Evolutionary conservation across 1,140 invertebrate species (phyloP).

Genomic region (Brachystomella parvula): DNA sequence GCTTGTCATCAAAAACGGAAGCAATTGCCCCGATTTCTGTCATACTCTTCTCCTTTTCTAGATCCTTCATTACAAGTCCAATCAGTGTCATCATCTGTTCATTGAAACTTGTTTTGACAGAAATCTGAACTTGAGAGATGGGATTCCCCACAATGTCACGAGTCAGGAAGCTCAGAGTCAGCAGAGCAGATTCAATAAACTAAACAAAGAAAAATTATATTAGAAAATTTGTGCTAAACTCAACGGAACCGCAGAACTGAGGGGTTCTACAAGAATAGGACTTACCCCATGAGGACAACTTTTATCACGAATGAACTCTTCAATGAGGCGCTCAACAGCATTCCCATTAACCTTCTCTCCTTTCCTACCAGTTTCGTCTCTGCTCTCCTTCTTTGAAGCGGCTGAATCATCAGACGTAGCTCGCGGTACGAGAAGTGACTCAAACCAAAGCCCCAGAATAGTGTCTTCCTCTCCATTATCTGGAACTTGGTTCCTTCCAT

Average conservation of each 20-base stretch:
- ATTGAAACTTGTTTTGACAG: slow-evolving; percentile 26
- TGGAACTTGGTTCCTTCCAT: neutral
- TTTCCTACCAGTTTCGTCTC: slow-evolving; percentile 3
- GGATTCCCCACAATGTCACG: slow-evolving; percentile 29
- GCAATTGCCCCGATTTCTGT: slow-evolving; percentile 72
- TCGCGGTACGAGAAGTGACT: slow-evolving; percentile 46
- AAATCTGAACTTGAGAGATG: slow-evolving; percentile 21
- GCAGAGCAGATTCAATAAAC: slow-evolving; percentile 32
- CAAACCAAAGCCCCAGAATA: slow-evolving; percentile 50
- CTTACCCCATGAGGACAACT: slow-evolving; percentile 29
- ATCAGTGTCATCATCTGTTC: slow-evolving; percentile 73
- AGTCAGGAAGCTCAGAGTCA: slow-evolving; percentile 28
- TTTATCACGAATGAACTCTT: slow-evolving; percentile 27
- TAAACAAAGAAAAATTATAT: slow-evolving; percentile 15
- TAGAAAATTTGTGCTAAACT: slow-evolving; percentile 1
- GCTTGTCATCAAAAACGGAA: slow-evolving; percentile 58
- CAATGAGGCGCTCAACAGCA: slow-evolving; percentile 21
- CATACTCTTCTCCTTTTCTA: slow-evolving; percentile 71
- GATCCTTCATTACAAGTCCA: slow-evolving; percentile 71
- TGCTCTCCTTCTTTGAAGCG: slow-evolving; percentile 3
- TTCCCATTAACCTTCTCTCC: slow-evolving; percentile 26
- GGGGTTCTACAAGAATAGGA: neutral
- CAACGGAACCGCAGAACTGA: neutral
- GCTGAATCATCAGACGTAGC: slow-evolving; percentile 22
- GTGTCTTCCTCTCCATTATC: slow-evolving; percentile 45